These are phyloP conservation scores for Tupaia chinensis DNA, from an alignment of 2,113 vertebrate genomes.

Conservation along the genomic window DNA sequence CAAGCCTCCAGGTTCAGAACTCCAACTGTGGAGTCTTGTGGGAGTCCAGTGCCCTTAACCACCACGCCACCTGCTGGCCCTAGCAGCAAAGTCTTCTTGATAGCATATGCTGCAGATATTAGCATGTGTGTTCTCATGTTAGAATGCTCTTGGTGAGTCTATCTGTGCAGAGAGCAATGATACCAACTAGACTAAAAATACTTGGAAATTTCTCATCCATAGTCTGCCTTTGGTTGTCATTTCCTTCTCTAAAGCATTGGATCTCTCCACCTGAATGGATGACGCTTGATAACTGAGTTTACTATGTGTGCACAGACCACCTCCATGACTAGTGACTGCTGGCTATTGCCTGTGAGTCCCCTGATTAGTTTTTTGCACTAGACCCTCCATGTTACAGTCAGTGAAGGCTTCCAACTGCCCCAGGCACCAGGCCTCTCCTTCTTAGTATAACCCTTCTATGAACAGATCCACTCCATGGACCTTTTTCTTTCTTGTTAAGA, in stretches of 20 bases:
- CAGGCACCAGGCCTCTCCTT: neutral
- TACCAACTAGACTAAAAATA: neutral
- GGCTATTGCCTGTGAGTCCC: neutral
- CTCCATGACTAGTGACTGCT: neutral
- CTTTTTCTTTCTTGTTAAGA: neutral
- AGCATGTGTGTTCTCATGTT: neutral
- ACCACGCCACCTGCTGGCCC: no score
- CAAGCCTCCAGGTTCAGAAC: no score
- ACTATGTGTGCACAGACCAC: neutral
- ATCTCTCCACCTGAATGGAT: neutral
- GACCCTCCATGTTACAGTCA: neutral
- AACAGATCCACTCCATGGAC: neutral
- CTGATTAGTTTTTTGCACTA: neutral
- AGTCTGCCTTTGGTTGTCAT: neutral
- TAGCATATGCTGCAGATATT: neutral
- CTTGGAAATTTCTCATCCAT: neutral
- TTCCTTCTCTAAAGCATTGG: neutral
- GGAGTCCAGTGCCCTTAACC: no score
- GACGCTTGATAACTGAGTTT: neutral
- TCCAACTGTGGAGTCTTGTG: no score
- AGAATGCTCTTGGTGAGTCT: neutral
- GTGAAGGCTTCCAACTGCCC: neutral
- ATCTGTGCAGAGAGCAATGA: neutral
- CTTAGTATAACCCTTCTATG: neutral
- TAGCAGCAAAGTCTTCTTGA: neutral